Conservation (phyloP, 1,140 invertebrate genomes). For the Bactericera cockerelli region DNA sequence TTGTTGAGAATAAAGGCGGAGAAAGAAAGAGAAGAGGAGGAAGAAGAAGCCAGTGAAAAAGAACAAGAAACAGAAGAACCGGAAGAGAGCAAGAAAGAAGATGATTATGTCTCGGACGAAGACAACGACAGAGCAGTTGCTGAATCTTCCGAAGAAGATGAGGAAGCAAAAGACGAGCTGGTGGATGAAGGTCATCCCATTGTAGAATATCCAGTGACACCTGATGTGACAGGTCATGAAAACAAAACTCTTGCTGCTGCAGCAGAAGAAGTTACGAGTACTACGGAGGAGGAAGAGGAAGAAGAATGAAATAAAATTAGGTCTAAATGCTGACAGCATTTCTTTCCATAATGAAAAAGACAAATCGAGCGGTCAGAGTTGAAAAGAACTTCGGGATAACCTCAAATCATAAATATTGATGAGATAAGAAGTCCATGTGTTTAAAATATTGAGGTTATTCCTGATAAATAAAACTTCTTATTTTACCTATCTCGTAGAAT, state of each 20-base stretch:
- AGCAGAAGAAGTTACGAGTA: not conserved
- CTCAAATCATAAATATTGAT: no score
- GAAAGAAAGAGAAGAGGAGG: not conserved
- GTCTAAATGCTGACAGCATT: no score
- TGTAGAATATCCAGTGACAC: conserved; percentile 7
- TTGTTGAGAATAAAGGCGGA: conserved; percentile 4
- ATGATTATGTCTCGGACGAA: not conserved
- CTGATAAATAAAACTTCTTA: no score
- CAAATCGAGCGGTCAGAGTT: no score
- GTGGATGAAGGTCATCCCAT: not conserved
- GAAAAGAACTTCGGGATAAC: no score
- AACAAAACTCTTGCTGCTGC: not conserved
- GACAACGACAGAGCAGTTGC: not conserved
- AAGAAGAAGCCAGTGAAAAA: conserved; percentile 1
- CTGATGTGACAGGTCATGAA: not conserved
- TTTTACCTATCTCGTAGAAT: no score
- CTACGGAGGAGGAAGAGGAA: not conserved
- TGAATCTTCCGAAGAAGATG: not conserved
- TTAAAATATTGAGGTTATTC: no score
- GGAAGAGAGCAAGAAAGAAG: not conserved
- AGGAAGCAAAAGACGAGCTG: not conserved
- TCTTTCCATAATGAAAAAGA: no score
- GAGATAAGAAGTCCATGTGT: no score
- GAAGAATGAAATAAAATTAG: no score
- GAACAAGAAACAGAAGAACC: not conserved